Evolutionary conservation across 2,113 vertebrate genomes (phyloP).

Genomic region (Pituophis catenifer): DNA sequence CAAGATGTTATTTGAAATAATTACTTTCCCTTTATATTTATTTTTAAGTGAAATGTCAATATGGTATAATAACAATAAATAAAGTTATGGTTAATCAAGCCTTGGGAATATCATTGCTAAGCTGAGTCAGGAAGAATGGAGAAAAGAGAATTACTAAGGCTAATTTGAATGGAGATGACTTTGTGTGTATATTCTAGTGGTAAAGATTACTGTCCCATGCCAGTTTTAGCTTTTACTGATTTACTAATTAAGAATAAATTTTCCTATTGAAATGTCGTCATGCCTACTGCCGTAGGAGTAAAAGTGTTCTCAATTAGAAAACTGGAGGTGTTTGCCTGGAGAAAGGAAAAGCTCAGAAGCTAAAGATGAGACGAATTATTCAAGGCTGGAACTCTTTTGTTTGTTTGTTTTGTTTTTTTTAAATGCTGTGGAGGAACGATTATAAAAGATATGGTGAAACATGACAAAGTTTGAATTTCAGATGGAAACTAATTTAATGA

Average conservation of each 20-base stretch:
- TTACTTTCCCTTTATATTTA: not conserved
- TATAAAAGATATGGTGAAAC: not conserved
- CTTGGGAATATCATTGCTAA: not conserved
- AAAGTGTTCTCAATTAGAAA: not conserved
- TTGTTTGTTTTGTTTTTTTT: not conserved
- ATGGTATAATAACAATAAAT: not conserved
- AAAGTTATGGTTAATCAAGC: not conserved
- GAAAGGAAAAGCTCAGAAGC: not conserved
- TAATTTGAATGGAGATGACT: not conserved
- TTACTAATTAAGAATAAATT: conserved; percentile 15
- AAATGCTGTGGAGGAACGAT: not conserved
- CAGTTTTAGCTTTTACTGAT: not conserved
- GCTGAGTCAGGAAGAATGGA: not conserved
- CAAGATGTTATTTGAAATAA: not conserved
- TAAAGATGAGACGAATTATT: not conserved
- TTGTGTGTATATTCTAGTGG: not conserved
- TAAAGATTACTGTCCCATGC: not conserved
- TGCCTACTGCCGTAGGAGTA: not conserved
- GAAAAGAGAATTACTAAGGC: not conserved
- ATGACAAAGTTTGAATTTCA: not conserved
- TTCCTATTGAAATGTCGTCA: not conserved
- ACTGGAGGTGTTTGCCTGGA: not conserved
- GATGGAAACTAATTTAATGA: not conserved
- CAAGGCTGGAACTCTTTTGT: not conserved
- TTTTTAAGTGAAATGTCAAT: not conserved